phyloP scores from a whole-genome alignment of 1,140 invertebrate species.

The Mesaphorura yosii region DNA sequence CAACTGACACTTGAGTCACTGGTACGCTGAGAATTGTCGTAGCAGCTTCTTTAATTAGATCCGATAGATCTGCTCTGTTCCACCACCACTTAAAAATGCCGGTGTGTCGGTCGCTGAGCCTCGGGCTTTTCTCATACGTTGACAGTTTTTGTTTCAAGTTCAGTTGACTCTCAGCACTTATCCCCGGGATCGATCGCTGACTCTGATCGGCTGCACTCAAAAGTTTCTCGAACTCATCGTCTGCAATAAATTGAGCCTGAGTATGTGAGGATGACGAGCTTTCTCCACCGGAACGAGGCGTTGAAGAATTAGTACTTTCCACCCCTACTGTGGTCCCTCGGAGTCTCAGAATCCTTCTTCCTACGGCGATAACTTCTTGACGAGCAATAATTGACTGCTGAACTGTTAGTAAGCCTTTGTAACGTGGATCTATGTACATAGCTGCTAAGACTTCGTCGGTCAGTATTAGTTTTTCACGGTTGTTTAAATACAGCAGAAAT shows the following conservation, averaged over 20 bases:
- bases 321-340: too few species aligned
- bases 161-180: background rate
- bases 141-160: background rate
- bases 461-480: background rate
- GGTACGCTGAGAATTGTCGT: background rate
- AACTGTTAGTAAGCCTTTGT: background rate
- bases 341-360: too few species aligned
- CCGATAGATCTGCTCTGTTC: background rate
- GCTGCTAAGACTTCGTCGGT: background rate
- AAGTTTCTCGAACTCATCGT: background rate
- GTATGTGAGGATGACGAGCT: background rate
- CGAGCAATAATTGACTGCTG: background rate
- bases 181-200: background rate
- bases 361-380: background rate
- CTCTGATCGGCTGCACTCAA: background rate
- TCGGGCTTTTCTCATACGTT: background rate
- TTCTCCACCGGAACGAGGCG: too few species aligned
- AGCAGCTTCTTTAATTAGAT: background rate
- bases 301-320: too few species aligned
- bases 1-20: conserved; percentile 13
- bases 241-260: too few species aligned
- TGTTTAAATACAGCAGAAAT: background rate
- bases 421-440: background rate
- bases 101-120: background rate
- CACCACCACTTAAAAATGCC: conserved; percentile 1